Evolutionary conservation across 2,888 invertebrate species (phyloP).

Genomic region (Eudasyphora cyanicolor): DNA sequence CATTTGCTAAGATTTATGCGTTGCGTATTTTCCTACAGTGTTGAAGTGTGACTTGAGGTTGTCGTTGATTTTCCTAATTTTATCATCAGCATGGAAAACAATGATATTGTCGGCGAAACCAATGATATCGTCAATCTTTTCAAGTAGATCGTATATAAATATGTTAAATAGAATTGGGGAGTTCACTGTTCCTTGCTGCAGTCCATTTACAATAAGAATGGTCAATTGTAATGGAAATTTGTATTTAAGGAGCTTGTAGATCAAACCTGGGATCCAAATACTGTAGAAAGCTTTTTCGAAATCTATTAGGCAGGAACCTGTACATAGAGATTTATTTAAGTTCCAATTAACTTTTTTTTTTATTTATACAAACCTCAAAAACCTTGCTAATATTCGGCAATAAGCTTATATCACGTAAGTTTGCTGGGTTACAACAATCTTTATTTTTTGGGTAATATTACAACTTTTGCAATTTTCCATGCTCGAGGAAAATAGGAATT

Average conservation of each 20-base stretch:
- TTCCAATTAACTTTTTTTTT: constrained; percentile 20
- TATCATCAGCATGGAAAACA: no score
- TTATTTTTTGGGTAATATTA: constrained; percentile 15
- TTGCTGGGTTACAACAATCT: background rate
- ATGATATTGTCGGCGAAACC: constrained; percentile 43
- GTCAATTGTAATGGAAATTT: background rate
- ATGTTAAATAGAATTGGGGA: constrained; percentile 21
- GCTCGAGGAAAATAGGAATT: constrained; percentile 21
- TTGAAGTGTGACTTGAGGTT: constrained; percentile 17
- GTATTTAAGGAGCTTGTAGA: constrained; percentile 30
- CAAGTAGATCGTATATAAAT: constrained; percentile 12
- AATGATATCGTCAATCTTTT: constrained; percentile 33
- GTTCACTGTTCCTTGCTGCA: constrained; percentile 10
- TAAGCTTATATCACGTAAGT: constrained; percentile 13
- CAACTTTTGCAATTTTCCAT: constrained; percentile 37
- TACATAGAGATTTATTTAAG: constrained; percentile 22
- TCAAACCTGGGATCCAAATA: constrained; percentile 30
- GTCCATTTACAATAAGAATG: constrained; percentile 2
- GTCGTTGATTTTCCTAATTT: constrained; percentile 23
- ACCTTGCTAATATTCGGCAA: background rate
- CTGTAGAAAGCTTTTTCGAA: constrained; percentile 35
- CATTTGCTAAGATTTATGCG: constrained; percentile 40
- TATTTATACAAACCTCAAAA: constrained; percentile 34
- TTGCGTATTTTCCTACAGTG: constrained; percentile 20
- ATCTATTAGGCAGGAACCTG: constrained; percentile 27